Evolutionary conservation across 2,113 vertebrate genomes (phyloP).

Genomic region (Lampris megalopsis): DNA sequence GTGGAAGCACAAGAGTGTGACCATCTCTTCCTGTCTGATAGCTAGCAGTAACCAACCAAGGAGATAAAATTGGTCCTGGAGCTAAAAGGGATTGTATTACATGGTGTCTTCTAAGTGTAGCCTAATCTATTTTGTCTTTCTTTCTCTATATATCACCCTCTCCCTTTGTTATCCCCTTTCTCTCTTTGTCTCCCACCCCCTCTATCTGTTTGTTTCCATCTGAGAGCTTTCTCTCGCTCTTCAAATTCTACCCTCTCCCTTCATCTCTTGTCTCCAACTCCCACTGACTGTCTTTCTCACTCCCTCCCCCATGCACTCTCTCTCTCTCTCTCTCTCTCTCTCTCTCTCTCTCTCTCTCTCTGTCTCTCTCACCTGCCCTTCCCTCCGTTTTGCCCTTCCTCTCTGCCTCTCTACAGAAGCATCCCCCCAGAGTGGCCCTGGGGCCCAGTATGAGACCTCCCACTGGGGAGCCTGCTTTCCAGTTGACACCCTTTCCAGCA

Average conservation of each 20-base stretch:
- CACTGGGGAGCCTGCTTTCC: conserved; percentile 86
- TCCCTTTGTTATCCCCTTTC: not conserved
- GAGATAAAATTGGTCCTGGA: conserved; percentile 45
- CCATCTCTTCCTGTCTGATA: conserved; percentile 53
- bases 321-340: not conserved
- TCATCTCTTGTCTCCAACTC: not conserved
- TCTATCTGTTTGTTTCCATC: not conserved
- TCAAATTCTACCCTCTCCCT: not conserved
- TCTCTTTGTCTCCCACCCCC: no score
- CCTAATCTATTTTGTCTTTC: conserved; percentile 1
- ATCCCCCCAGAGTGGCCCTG: conserved; percentile 85
- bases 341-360: conserved; percentile 18
- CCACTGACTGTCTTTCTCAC: not conserved
- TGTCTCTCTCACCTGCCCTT: not conserved
- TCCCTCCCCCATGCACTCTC: not conserved
- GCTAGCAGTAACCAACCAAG: conserved; percentile 57
- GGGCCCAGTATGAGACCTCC: conserved; percentile 92
- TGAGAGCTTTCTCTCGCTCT: not conserved
- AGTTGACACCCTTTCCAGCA: conserved; percentile 83
- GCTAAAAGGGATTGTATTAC: conserved; percentile 25
- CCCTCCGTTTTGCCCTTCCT: not conserved
- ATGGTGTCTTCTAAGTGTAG: conserved; percentile 37
- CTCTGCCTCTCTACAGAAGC: conserved; percentile 83
- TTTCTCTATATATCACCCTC: not conserved
- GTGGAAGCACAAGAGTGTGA: conserved; percentile 42